Evolutionary conservation across 2,888 invertebrate genomes (phyloP).

Genomic region (Erebia palarica): DNA sequence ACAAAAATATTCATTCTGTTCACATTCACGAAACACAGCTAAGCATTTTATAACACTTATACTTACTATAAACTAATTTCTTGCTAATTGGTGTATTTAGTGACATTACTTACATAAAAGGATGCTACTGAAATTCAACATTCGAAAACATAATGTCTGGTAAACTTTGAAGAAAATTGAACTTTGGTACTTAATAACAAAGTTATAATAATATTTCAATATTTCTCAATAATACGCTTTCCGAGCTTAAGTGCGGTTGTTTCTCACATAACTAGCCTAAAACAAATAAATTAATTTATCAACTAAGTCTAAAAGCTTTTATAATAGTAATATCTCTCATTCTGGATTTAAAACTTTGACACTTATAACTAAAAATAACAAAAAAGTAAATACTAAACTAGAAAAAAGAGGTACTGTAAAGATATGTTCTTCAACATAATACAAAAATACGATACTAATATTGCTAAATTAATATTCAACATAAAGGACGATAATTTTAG

Average conservation of each 20-base stretch:
- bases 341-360: slow-evolving; percentile 73
- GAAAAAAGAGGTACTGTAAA: slow-evolving; percentile 53
- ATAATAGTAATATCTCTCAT: slow-evolving; percentile 76
- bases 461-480: not conserved
- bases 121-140: slow-evolving; percentile 30
- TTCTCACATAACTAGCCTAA: slow-evolving; percentile 43
- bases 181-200: slow-evolving; percentile 51
- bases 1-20: slow-evolving; percentile 81
- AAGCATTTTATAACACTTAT: slow-evolving; percentile 55
- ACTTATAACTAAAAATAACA: slow-evolving; percentile 74
- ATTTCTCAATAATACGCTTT: slow-evolving; percentile 41
- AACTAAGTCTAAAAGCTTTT: slow-evolving; percentile 58
- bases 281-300: slow-evolving; percentile 69
- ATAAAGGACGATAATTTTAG: not conserved
- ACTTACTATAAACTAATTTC: slow-evolving; percentile 26
- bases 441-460: slow-evolving; percentile 25
- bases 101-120: slow-evolving; percentile 29
- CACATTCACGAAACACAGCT: slow-evolving; percentile 68
- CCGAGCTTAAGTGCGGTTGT: slow-evolving; percentile 35
- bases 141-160: slow-evolving; percentile 30
- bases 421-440: slow-evolving; percentile 39
- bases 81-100: slow-evolving; percentile 34
- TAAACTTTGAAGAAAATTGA: slow-evolving; percentile 46
- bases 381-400: slow-evolving; percentile 56
- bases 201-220: slow-evolving; percentile 37